Percentiles rank a stretch among this genome's conserved stretches.
Evolutionary conservation across 2,888 invertebrate species (phyloP).

Genomic region (Periphyllus acericola): DNA sequence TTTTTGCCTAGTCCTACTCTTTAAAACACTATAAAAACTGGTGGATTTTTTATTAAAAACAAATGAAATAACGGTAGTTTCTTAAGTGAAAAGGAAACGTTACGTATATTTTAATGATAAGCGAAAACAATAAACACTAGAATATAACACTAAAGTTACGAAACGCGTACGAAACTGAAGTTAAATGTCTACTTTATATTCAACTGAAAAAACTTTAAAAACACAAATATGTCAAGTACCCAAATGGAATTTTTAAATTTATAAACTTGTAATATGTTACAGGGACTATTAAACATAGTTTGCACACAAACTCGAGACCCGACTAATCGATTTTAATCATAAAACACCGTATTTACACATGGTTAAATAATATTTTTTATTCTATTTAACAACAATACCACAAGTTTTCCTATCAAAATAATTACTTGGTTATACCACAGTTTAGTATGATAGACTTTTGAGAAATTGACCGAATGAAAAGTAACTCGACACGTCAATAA

Average conservation of each 20-base stretch:
- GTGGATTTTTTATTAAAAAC: neutral
- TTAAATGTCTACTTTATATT: neutral
- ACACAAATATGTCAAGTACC: neutral
- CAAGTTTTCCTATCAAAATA: too few species aligned
- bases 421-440: too few species aligned
- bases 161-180: neutral
- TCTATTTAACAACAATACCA: too few species aligned
- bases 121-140: neutral
- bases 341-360: neutral
- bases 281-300: too few species aligned
- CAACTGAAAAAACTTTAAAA: neutral
- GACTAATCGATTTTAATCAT: neutral
- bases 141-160: neutral
- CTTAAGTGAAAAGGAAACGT: neutral
- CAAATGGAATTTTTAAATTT: neutral
- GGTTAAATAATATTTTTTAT: neutral
- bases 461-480: too few species aligned
- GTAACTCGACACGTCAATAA: too few species aligned
- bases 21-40: neutral
- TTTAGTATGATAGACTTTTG: too few species aligned
- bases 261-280: neutral
- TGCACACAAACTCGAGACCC: neutral
- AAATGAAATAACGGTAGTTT: neutral
- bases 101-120: constrained; percentile 3
- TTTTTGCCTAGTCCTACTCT: neutral